Evolutionary conservation across 2,797 vertebrate genomes (phyloP), one percentile per base, ranked within the genome.

Genomic region (Holocentrus rufus): DNA sequence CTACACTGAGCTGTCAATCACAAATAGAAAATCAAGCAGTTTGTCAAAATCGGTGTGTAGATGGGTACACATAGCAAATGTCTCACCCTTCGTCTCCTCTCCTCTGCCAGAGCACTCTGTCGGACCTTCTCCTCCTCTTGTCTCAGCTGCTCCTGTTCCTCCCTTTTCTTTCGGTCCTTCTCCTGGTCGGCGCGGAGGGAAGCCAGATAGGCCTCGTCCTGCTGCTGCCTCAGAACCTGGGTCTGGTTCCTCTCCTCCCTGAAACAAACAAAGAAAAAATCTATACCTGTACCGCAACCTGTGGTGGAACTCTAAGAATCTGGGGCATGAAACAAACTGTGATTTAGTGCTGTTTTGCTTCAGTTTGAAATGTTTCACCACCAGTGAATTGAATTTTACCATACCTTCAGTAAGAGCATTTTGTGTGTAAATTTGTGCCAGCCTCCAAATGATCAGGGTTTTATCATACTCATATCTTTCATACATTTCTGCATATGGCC

Each of bases 181-280:
- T 98, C 98, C 89, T 99, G 98, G 91, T 99, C 98, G 0, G 98
- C 98, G 10, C 92, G 95, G 30, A 99, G 93, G 2, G 98, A 99
- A 10, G 90, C 96, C 77, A 96, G 89, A 49, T 99, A 99, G 0
- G 97, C 98, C 83, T 99, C 98, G 0, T 99, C 98, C 91, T 99
- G 98, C 89, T 99, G 98, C 88, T 98, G 96, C 85, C 98, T 93
- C 76, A 99, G 91, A 69, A 97, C 98, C 77, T 99, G 98, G 8
- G 98, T 99, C 94, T 99, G 97, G 91, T 96, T 99, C 88, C 98
- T 95, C 92, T 99, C 98, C 93, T 99, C 98, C 76, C 98, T 99
- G 85, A 15, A 80, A 76, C 56, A 69, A 39, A 72, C 44, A 44
- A 6, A n/a, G n/a, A n/a, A 20, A 22, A 9, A 23, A 23, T 42